phyloP scores from a whole-genome alignment of 2,113 vertebrate genomes.

The Odocoileus hemionus region DNA sequence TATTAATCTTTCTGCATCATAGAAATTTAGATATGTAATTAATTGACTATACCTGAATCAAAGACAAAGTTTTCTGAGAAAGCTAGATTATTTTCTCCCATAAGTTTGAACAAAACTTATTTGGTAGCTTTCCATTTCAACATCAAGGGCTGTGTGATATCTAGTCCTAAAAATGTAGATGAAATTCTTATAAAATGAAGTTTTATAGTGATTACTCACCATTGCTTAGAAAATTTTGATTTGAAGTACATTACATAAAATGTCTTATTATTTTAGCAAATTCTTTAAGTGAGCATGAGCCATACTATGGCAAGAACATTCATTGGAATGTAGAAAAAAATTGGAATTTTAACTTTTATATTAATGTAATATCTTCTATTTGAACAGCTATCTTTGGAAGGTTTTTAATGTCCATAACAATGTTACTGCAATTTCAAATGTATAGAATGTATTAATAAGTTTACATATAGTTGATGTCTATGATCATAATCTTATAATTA shows the following conservation, averaged over 20 bases:
- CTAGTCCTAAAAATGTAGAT: neutral
- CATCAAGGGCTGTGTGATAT: neutral
- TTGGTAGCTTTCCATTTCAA: neutral
- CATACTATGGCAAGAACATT: neutral
- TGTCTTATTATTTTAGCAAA: neutral
- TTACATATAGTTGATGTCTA: neutral
- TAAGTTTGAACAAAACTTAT: neutral
- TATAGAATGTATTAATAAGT: conserved; percentile 12
- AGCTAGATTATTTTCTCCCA: neutral
- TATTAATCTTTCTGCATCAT: neutral
- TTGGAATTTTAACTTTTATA: neutral
- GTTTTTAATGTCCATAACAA: neutral
- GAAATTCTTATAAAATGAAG: conserved; percentile 15
- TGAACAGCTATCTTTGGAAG: neutral
- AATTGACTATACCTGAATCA: neutral
- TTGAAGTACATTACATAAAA: neutral
- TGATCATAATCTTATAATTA: conserved; percentile 16
- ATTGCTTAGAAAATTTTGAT: neutral
- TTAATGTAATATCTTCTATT: neutral
- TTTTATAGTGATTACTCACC: neutral
- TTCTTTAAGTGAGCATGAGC: neutral
- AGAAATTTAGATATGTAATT: neutral
- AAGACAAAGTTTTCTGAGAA: neutral
- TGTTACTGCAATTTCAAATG: neutral
- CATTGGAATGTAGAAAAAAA: neutral